Conservation (phyloP, 1,140 invertebrate species). For the Aphelinus certus region DNA sequence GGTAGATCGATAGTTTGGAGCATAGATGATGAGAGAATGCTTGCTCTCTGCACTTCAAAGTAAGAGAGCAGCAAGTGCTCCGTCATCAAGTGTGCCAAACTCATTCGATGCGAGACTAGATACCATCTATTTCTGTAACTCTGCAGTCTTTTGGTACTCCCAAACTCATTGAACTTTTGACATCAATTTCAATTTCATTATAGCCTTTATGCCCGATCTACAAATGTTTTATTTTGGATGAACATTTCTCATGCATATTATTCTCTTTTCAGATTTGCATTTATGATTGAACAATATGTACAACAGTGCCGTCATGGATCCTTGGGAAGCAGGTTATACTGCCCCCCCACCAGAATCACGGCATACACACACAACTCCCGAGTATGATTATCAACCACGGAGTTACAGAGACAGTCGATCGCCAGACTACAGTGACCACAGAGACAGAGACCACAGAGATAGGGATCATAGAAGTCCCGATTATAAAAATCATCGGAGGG, state of each 20-base stretch:
- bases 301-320: slow-evolving; percentile 52
- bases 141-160: too few relatives aligned
- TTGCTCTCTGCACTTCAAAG: too few relatives aligned
- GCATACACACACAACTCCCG: slow-evolving; percentile 46
- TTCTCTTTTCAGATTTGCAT: slow-evolving; percentile 22
- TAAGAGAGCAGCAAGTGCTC: too few relatives aligned
- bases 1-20: too few relatives aligned
- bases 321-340: slow-evolving; percentile 60
- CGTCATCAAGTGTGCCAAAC: too few relatives aligned
- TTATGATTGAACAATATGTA: slow-evolving; percentile 39
- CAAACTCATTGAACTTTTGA: too few relatives aligned
- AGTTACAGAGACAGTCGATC: slow-evolving; percentile 56
- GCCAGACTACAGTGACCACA: slow-evolving; percentile 59
- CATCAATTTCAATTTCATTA: too few relatives aligned
- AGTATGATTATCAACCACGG: slow-evolving; percentile 53
- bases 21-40: too few relatives aligned
- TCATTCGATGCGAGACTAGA: too few relatives aligned
- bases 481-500: slow-evolving; percentile 57
- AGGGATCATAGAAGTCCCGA: slow-evolving; percentile 59
- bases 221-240: neutral
- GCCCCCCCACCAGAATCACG: slow-evolving; percentile 57
- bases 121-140: too few relatives aligned
- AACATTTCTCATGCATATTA: slow-evolving; percentile 5
- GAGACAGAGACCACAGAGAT: slow-evolving; percentile 56
- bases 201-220: too few relatives aligned